Evolutionary conservation across 1,140 invertebrate species (phyloP).

Genomic region (Drosophila eugracilis): DNA sequence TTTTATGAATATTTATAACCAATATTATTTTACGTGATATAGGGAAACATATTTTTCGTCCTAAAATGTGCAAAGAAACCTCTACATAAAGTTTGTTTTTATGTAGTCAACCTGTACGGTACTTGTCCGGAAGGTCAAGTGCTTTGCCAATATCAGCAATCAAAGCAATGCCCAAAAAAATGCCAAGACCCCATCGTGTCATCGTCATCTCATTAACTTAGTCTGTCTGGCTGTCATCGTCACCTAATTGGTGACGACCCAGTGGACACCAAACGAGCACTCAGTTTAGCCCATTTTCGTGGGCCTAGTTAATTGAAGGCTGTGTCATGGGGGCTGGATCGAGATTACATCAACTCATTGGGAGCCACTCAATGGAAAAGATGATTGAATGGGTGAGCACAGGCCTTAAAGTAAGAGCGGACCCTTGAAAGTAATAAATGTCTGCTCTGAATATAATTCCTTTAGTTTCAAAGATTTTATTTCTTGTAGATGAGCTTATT

Average conservation of each 20-base stretch:
- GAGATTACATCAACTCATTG: conserved; percentile 8
- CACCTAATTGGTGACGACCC: conserved; percentile 70
- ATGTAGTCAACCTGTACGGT: conserved; percentile 3
- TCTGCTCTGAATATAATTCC: neutral
- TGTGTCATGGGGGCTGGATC: conserved; percentile 8
- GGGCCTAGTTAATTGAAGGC: conserved; percentile 44
- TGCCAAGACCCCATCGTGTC: conserved; percentile 20
- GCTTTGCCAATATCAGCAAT: conserved; percentile 46
- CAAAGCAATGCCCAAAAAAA: conserved; percentile 23
- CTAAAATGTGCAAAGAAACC: neutral
- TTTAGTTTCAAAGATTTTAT: neutral
- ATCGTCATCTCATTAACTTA: too few species aligned
- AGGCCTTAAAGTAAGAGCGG: neutral
- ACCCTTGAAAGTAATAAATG: conserved; percentile 1
- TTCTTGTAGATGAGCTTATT: neutral
- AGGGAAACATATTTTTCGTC: too few species aligned
- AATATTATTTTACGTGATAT: neutral
- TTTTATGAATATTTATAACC: conserved; percentile 11
- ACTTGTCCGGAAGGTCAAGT: conserved; percentile 36
- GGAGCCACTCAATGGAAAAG: conserved; percentile 4
- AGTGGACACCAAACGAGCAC: conserved; percentile 41
- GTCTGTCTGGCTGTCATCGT: conserved; percentile 17
- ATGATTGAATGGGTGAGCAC: neutral
- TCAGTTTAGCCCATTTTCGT: conserved; percentile 12
- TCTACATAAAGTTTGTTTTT: neutral